Conservation (phyloP, 1,140 invertebrate species). For the Drosophila lowei region DNA sequence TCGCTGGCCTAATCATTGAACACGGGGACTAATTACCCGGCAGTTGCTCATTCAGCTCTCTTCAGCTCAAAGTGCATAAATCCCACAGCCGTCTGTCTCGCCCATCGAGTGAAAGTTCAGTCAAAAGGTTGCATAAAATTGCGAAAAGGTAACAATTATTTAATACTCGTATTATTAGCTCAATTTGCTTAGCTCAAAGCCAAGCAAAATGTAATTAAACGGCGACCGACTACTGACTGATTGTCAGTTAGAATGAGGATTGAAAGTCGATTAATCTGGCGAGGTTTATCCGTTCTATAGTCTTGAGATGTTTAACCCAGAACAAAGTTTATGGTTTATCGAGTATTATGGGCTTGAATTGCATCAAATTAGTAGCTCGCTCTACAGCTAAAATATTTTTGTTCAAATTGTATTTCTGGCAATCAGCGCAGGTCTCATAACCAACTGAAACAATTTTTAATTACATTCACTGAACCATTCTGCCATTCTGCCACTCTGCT, state of each 20-base stretch:
- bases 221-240: too few species aligned
- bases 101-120: conserved; percentile 23
- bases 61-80: conserved; percentile 50
- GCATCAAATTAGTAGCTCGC: too few species aligned
- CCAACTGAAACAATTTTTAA: conserved; percentile 29
- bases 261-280: too few species aligned
- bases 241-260: too few species aligned
- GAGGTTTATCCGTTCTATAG: too few species aligned
- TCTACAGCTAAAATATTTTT: background rate
- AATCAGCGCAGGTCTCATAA: conserved; percentile 17
- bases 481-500: background rate
- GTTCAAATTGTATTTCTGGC: conserved; percentile 11
- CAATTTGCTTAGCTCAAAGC: too few species aligned
- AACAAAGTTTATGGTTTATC: too few species aligned
- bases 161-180: too few species aligned
- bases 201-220: background rate
- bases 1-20: background rate
- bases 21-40: conserved; percentile 45
- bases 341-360: too few species aligned
- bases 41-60: conserved; percentile 46
- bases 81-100: conserved; percentile 8
- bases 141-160: conserved; percentile 9
- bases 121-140: conserved; percentile 15
- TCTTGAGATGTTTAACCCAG: too few species aligned
- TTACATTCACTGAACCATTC: conserved; percentile 35